A percentile compares a stretch with the other conserved stretches of the same genome.
Conservation (phyloP, 1,140 invertebrate genomes). For the Halesus radiatus region DNA sequence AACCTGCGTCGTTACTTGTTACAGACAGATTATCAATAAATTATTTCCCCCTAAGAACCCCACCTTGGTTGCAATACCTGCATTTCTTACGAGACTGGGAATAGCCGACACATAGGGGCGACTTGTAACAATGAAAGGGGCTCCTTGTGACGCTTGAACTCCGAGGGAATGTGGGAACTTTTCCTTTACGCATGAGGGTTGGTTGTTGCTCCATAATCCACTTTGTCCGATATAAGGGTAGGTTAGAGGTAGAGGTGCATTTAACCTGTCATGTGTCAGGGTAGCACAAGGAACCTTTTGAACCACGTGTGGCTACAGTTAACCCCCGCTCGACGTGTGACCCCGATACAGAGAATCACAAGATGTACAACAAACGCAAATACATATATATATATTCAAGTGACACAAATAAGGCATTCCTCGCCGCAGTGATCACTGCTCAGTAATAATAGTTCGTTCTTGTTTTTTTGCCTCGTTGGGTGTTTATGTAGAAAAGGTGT, state of each 20-base stretch:
- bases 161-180: not conserved
- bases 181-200: not conserved
- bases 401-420: not conserved
- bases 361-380: not conserved
- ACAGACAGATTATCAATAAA: no score
- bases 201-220: conserved; percentile 5
- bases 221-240: not conserved
- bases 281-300: not conserved
- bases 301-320: not conserved
- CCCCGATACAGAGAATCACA: not conserved
- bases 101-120: not conserved
- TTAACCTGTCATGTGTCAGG: conserved; percentile 6
- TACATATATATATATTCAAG: not conserved
- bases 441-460: no score
- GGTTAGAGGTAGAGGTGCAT: conserved; percentile 17
- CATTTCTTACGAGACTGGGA: not conserved
- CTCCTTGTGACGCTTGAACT: not conserved
- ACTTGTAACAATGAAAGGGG: not conserved
- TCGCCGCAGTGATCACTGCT: no score
- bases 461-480: not conserved
- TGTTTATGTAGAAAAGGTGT: not conserved
- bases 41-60: no score
- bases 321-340: not conserved
- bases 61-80: not conserved
- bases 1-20: no score